phyloP scores from a whole-genome alignment of 2,797 vertebrate species.

The Cossypha heuglini region DNA sequence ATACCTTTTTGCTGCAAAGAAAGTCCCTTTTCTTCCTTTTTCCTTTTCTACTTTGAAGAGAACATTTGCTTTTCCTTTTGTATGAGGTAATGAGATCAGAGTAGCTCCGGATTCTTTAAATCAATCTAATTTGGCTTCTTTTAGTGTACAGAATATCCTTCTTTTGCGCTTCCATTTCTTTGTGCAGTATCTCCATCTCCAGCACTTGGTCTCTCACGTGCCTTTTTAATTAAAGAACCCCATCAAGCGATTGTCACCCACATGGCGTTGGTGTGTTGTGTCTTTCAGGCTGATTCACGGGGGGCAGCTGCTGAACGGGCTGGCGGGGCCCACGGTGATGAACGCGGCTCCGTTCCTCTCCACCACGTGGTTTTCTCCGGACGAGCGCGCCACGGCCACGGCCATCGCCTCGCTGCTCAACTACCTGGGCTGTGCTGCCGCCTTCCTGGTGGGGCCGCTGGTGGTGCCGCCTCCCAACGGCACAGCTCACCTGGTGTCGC shows the following conservation, averaged over 20 bases:
- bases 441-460: constrained; percentile 90
- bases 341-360: constrained; percentile 93
- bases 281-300: constrained; percentile 89
- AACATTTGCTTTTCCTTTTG: constrained; percentile 23
- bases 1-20: background rate
- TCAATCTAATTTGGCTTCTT: background rate
- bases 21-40: background rate
- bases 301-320: constrained; percentile 93
- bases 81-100: background rate
- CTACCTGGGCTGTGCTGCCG: constrained; percentile 86
- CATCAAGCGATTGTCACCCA: background rate
- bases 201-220: background rate
- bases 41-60: background rate
- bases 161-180: background rate
- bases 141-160: background rate
- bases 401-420: constrained; percentile 89
- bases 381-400: constrained; percentile 94
- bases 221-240: background rate
- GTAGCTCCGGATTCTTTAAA: background rate
- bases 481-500: constrained; percentile 49
- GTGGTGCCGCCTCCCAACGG: constrained; percentile 90
- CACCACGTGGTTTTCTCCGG: constrained; percentile 94
- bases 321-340: constrained; percentile 93
- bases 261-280: background rate
- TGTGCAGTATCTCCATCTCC: background rate